Conservation (phyloP, 2,888 invertebrate species). For the Cyclophora punctaria region DNA sequence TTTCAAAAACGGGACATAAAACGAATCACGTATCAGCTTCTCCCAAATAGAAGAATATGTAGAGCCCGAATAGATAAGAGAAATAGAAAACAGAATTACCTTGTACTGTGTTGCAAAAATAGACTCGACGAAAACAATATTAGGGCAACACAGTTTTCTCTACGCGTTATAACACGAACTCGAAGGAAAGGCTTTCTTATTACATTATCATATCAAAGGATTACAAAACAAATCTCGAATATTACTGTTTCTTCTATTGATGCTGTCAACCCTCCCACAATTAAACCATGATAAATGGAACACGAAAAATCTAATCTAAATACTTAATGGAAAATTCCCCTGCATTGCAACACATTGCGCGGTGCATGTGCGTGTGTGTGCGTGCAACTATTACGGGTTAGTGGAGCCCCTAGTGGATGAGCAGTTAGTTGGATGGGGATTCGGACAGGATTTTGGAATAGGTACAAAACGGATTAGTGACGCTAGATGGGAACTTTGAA, state of each 20-base stretch:
- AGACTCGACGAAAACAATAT: no score
- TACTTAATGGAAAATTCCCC: conserved; percentile 73
- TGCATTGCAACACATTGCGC: conserved; percentile 37
- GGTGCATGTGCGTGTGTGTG: conserved; percentile 14
- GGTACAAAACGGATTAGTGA: no score
- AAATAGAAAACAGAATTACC: no score
- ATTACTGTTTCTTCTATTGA: conserved; percentile 20
- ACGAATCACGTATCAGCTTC: no score
- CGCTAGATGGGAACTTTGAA: no score
- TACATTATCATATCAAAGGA: conserved; percentile 70
- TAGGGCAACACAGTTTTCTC: background rate
- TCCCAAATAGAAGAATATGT: no score
- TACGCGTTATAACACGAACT: conserved; percentile 18
- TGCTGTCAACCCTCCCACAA: conserved; percentile 60
- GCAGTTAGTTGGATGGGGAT: background rate
- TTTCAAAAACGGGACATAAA: no score
- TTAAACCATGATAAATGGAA: conserved; percentile 72
- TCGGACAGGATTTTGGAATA: conserved; percentile 2
- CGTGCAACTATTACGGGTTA: conserved; percentile 5
- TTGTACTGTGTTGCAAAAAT: no score
- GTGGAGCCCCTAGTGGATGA: background rate
- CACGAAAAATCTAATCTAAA: conserved; percentile 74
- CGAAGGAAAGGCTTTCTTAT: conserved; percentile 35
- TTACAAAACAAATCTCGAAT: conserved; percentile 47
- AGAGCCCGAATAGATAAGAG: no score